Evolutionary conservation across 2,888 invertebrate genomes (phyloP), one percentile per base, ranked within the genome.

Genomic region (Acleris laterana): DNA sequence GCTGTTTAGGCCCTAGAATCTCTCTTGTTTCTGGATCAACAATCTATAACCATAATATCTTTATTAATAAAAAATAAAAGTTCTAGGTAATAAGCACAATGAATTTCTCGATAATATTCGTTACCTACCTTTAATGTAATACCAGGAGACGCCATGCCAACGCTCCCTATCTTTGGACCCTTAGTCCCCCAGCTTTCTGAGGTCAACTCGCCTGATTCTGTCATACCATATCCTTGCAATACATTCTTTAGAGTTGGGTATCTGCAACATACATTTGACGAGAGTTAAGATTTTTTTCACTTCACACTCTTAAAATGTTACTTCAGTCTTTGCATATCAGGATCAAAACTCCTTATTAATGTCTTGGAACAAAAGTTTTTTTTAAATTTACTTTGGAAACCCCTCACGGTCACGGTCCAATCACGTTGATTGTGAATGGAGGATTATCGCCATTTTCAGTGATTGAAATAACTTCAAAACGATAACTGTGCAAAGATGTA

Each of bases 11-110:
- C 3, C 85, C 92, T n/a, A 95, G 74, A 11, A 82, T 76, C 74
- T 88, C 76, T 42, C 88, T 88, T n/a, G 93, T 94, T 69, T 93
- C 78, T 5, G 81, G 72, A 73, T 93, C 88, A 28, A 86, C 82
- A 63, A 93, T 80, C 92, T 92, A 70, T 62, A 72, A 72, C n/a
- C n/a, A n/a, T 48, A 9, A 32, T 22, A 22, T 17, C 17, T 46
- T 17, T n/a, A 17, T 46, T 17, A 46, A 16, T 46, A 0, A 49
- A 49, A 49, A 17, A 20, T 11, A 20, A 2, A 49, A 49, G 38
- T 38, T 13, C 38, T 20, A 20, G 11, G 19, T 1, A 17, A 7
- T 46, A 46, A 46, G n/a, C 9, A 4, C 11, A 9, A 50, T 16
- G 20, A 20, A 50, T 11, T 5, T 22, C 20, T 13, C 5, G 20